phyloP scores from a whole-genome alignment of 2,113 vertebrate species.

The Ovibos moschatus region DNA sequence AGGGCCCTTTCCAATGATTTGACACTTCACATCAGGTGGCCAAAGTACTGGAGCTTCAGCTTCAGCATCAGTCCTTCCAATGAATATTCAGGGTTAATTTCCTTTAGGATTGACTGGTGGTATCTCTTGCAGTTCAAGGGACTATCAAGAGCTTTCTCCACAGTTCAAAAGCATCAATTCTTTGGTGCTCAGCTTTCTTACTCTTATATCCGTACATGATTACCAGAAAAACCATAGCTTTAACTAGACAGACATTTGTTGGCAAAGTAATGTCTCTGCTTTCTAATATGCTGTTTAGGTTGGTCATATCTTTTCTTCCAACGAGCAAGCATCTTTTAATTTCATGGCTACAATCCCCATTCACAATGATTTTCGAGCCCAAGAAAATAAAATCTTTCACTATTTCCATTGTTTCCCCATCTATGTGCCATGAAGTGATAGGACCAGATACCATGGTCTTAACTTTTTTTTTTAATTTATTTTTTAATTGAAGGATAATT shows the following conservation, averaged over 20 bases:
- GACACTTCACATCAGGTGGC: neutral
- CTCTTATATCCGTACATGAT: neutral
- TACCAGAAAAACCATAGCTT: neutral
- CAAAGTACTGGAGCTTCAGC: neutral
- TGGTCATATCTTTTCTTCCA: neutral
- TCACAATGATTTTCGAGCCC: neutral
- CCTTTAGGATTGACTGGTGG: neutral
- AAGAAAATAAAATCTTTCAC: neutral
- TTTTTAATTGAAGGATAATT: neutral
- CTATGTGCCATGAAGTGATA: neutral
- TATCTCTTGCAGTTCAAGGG: neutral
- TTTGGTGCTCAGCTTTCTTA: neutral
- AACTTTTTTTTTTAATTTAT: neutral
- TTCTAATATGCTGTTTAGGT: neutral
- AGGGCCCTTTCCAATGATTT: neutral
- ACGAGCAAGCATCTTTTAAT: neutral
- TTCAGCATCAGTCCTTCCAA: neutral
- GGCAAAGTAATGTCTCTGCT: neutral
- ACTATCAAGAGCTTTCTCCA: neutral
- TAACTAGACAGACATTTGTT: neutral
- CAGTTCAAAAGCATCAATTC: neutral
- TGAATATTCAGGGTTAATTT: neutral
- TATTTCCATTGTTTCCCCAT: neutral
- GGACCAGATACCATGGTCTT: neutral
- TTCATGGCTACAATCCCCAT: neutral